A percentile compares a stretch with the other conserved stretches of the same genome.
Evolutionary conservation across 2,113 vertebrate genomes (phyloP).

Genomic region (Engraulis encrasicolus): DNA sequence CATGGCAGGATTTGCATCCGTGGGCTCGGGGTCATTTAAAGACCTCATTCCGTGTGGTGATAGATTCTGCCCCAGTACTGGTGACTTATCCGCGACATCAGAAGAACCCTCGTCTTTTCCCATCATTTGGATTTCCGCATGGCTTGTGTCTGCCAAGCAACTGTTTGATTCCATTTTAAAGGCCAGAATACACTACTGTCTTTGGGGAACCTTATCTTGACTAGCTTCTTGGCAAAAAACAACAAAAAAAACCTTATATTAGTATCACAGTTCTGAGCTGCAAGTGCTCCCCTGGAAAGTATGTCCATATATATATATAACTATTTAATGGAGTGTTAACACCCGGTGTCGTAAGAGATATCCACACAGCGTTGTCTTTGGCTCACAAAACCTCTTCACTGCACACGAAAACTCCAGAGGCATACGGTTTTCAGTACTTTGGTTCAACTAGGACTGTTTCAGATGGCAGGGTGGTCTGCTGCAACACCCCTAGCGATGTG

Average conservation of each 20-base stretch:
- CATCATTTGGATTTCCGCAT: not conserved
- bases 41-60: not conserved
- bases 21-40: not conserved
- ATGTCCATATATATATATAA: not conserved
- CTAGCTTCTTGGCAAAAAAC: not conserved
- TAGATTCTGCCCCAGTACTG: not conserved
- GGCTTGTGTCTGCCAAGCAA: not conserved
- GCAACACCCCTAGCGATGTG: conserved; percentile 30
- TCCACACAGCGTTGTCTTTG: conserved; percentile 2
- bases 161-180: not conserved
- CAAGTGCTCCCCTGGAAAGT: not conserved
- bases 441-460: conserved; percentile 19
- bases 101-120: not conserved
- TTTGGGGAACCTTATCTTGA: conserved; percentile 2
- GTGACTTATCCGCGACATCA: not conserved
- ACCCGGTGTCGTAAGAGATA: not conserved
- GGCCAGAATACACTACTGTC: not conserved
- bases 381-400: not conserved
- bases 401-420: not conserved
- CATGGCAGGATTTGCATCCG: not conserved
- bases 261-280: not conserved
- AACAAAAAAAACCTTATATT: too few species aligned
- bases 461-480: conserved; percentile 27
- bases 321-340: not conserved
- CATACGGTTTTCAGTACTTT: conserved; percentile 15